Conservation (phyloP, 2,797 vertebrate species). For the Rallus crepitans region DNA sequence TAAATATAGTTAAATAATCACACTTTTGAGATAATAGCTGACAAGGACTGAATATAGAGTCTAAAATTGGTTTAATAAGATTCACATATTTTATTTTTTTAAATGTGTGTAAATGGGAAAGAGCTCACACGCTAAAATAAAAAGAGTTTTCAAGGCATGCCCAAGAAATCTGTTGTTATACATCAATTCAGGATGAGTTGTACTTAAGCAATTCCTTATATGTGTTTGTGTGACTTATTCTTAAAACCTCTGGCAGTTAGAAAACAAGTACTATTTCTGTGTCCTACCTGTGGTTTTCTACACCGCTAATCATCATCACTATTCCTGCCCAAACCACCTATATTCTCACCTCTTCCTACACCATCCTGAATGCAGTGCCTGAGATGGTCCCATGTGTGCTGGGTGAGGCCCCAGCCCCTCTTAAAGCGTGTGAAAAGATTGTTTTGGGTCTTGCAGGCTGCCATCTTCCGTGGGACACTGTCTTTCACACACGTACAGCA, state of each 20-base stretch:
- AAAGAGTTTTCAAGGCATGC: neutral
- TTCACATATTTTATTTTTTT: neutral
- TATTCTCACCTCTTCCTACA: neutral
- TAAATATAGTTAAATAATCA: neutral
- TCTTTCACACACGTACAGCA: neutral
- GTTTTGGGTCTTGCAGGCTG: neutral
- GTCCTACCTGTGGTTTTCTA: neutral
- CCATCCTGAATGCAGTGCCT: fast-evolving
- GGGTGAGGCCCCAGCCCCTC: neutral
- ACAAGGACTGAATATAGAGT: neutral
- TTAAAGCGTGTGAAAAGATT: neutral
- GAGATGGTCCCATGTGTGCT: neutral
- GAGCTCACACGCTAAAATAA: neutral
- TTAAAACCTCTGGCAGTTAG: neutral
- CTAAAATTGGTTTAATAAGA: neutral
- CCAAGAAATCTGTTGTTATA: neutral
- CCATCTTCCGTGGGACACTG: neutral
- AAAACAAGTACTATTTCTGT: neutral
- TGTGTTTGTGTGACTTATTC: neutral
- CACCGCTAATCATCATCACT: neutral
- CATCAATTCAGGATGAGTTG: neutral
- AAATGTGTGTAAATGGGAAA: neutral
- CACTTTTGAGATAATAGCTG: neutral
- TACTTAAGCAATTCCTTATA: neutral
- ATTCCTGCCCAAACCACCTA: neutral